Evolutionary conservation across 2,797 vertebrate genomes (phyloP).

Genomic region (Intellagama lesueurii): DNA sequence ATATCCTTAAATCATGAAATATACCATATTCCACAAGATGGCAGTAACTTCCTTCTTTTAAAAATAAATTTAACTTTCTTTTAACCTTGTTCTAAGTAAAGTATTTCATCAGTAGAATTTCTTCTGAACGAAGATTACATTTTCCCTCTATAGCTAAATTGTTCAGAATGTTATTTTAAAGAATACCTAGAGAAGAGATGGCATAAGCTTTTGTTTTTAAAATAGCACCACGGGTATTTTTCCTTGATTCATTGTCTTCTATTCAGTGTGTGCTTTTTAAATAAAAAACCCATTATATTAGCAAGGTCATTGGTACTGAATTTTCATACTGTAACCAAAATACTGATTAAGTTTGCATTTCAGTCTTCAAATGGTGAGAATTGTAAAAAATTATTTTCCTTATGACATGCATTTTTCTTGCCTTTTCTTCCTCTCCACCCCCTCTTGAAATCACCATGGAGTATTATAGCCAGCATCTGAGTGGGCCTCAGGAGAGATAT

Average conservation of each 20-base stretch:
- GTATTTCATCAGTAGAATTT: constrained; percentile 64
- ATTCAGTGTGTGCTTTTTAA: constrained; percentile 4
- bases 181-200: constrained; percentile 27
- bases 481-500: background rate
- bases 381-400: background rate
- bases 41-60: constrained; percentile 76
- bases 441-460: constrained; percentile 29
- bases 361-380: constrained; percentile 28
- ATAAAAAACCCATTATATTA: background rate
- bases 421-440: background rate
- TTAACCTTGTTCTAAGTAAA: constrained; percentile 54
- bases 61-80: constrained; percentile 4
- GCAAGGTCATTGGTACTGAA: constrained; percentile 20
- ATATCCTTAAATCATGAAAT: background rate
- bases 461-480: constrained; percentile 5
- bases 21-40: constrained; percentile 80
- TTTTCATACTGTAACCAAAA: background rate
- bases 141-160: constrained; percentile 43
- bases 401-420: constrained; percentile 11
- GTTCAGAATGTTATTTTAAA: constrained; percentile 53
- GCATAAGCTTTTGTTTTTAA: constrained; percentile 40
- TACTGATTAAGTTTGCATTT: background rate
- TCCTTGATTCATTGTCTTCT: background rate
- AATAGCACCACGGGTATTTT: constrained; percentile 35
- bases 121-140: constrained; percentile 57